Evolutionary conservation across 1,140 invertebrate species (phyloP), one percentile per base, ranked within the genome.

Genomic region (Ceratosolen fusciceps): DNA sequence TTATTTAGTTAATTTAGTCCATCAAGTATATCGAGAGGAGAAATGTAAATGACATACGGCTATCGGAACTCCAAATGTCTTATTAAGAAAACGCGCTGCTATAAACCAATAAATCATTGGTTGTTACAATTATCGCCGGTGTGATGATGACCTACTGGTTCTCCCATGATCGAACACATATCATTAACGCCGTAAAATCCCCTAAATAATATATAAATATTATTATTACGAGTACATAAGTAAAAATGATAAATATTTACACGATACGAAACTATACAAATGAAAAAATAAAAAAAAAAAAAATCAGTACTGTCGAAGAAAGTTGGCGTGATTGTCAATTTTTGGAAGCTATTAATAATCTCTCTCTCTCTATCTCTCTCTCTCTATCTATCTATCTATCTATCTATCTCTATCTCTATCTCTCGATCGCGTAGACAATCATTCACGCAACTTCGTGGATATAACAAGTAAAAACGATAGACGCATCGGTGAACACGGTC

Each of bases 201-300:
- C 49, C 49, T 52, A 52, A 9, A 52, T 52, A 80, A 79, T 85
- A 81, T 83, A 87, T 75, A 85, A 75, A 68, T 79, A 74, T 74
- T 72, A 49, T 72, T 72, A 49, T 72, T 62, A 72, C 62, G 54
- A 72, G 7, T 78, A 78, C 68, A 54, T 67, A 74, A 79, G 65
- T 88, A 88, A 85, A 88, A 89, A 85, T 90, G 88, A 90, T 88
- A 89, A 89, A 89, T 90, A 89, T 89, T 86, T 87, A 87, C 86
- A 88, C n/a, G 75, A 81, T 81, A 86, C 77, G 73, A 72, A 83
- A 85, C 84, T 85, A 85, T 86, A 87, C 84, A 86, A 83, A 67
- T 68, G 34, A 78, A 52, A 78, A 68, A 84, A 84, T 77, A 87
- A 85, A 84, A 78, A 52, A 78, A 68, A 84, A 84, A 80, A 87